Conservation (phyloP, 1,140 invertebrate species). For the Pseudomyrmex concolor region DNA sequence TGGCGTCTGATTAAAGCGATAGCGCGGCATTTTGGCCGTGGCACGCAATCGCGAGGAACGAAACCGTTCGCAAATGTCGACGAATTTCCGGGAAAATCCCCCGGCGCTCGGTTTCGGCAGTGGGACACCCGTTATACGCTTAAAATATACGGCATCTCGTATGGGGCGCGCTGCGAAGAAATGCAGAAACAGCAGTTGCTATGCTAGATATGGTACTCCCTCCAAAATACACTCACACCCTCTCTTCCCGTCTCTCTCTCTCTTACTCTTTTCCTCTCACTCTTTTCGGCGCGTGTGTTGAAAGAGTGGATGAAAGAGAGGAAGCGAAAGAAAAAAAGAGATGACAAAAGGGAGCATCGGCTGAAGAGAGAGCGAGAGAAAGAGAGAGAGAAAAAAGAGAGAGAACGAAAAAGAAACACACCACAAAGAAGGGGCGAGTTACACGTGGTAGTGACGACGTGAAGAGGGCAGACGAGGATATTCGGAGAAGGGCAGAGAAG, state of each 20-base stretch:
- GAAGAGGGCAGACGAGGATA: constrained; percentile 60
- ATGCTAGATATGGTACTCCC: constrained; percentile 81
- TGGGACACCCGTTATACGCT: constrained; percentile 81
- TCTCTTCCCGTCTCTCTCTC: constrained; percentile 42
- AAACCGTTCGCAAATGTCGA: constrained; percentile 6
- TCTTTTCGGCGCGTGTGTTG: constrained; percentile 56
- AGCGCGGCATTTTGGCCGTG: no score
- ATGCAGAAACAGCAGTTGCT: constrained; percentile 85
- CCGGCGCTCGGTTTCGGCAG: constrained; percentile 41
- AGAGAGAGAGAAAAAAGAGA: constrained; percentile 34
- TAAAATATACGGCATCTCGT: constrained; percentile 79
- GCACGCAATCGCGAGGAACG: no score
- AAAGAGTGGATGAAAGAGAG: constrained; percentile 68
- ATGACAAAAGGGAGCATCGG: constrained; percentile 19
- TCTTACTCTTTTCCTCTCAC: constrained; percentile 40
- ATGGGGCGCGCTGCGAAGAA: constrained; percentile 81
- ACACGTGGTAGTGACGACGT: constrained; percentile 44
- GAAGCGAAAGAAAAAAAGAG: constrained; percentile 46
- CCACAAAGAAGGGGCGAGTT: constrained; percentile 46
- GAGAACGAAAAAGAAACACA: constrained; percentile 39
- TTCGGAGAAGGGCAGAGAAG: constrained; percentile 43
- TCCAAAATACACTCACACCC: constrained; percentile 62
- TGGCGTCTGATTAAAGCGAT: no score
- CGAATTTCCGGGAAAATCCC: constrained; percentile 36
- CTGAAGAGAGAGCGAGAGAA: constrained; percentile 24